phyloP scores from a whole-genome alignment of 2,113 vertebrate species.

The Myotis brandtii region DNA sequence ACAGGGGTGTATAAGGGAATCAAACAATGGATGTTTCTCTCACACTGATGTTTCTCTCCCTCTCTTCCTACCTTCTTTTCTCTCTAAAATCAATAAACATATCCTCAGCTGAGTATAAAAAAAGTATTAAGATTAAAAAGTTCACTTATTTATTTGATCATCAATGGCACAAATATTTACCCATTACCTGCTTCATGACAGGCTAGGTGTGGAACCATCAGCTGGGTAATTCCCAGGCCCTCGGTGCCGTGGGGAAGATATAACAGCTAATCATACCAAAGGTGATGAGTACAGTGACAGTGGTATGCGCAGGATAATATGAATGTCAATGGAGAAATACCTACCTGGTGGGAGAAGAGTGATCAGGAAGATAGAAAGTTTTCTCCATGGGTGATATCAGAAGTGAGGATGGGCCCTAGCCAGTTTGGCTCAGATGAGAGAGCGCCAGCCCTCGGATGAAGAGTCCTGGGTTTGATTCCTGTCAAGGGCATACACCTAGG shows the following conservation, averaged over 20 bases:
- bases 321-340: neutral
- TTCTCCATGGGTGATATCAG: neutral
- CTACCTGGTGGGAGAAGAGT: neutral
- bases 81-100: neutral
- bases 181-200: neutral
- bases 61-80: neutral
- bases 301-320: fast-evolving
- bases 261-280: neutral
- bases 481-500: no score
- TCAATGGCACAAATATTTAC: neutral
- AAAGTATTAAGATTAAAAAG: neutral
- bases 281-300: neutral
- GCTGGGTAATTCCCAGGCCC: neutral
- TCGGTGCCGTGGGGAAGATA: neutral
- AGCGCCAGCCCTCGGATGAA: no score
- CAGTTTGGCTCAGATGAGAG: no score
- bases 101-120: neutral
- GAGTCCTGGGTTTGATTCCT: no score
- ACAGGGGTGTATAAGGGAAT: neutral
- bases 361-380: neutral
- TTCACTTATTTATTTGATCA: neutral
- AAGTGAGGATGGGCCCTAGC: neutral
- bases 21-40: neutral
- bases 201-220: no score
- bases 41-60: neutral